Evolutionary conservation across 2,888 invertebrate species (phyloP).

Genomic region (Protodeltote pygarga): DNA sequence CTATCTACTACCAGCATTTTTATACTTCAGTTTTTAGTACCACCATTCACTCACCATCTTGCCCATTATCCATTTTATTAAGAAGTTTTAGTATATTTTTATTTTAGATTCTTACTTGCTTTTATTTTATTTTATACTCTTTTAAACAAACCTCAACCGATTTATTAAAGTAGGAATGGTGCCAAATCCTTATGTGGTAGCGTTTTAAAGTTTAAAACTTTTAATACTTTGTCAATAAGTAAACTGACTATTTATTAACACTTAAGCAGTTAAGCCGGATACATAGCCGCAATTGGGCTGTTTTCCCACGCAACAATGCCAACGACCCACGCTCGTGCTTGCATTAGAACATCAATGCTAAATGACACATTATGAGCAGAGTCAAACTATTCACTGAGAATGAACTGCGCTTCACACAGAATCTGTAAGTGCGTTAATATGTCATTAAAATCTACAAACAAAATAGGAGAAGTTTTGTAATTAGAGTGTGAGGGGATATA

Average conservation of each 20-base stretch:
- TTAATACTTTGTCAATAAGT: constrained; percentile 17
- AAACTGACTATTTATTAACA: constrained; percentile 37
- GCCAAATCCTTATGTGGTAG: neutral
- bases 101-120: too few species aligned
- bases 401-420: constrained; percentile 25
- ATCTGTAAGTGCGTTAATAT: constrained; percentile 19
- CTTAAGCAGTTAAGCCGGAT: constrained; percentile 53
- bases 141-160: too few species aligned
- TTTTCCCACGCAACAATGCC: constrained; percentile 75
- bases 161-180: too few species aligned
- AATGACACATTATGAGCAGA: constrained; percentile 58
- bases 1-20: too few species aligned
- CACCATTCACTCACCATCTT: too few species aligned
- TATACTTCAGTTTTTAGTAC: too few species aligned
- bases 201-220: neutral
- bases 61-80: too few species aligned
- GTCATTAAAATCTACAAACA: constrained; percentile 2
- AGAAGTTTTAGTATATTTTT: too few species aligned
- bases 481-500: constrained; percentile 9
- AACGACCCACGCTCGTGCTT: constrained; percentile 65
- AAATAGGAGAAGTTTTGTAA: constrained; percentile 7
- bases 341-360: constrained; percentile 62
- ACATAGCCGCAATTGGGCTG: constrained; percentile 67
- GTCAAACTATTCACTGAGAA: constrained; percentile 50
- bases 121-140: too few species aligned